Base-by-base conservation (phyloP, 2,113 vertebrate genomes). In the Rhabdomys dilectus region DNA sequence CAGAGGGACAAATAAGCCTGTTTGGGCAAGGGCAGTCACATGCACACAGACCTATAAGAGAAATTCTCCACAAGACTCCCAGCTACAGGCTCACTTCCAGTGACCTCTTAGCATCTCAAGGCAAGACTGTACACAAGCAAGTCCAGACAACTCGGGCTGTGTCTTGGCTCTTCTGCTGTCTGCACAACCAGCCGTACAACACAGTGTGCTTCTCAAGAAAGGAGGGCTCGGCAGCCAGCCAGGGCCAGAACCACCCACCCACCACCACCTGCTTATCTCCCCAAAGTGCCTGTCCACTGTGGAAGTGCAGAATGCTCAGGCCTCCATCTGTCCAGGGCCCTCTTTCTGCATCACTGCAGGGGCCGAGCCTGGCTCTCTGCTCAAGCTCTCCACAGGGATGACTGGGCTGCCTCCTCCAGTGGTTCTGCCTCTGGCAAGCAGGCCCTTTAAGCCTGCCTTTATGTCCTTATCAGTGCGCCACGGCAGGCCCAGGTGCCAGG, bases 381-480 rank as follows among this genome's bases (percentile, higher is more conserved):
- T 91, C 62, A 1, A 31, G 36, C 58, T 45, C 73, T 94, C 87
- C 6, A 0, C 10, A 0, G 88, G 91, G 56, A 66, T 1, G 26
- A 34, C 31, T 12, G 92, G 60, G 60, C 86, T 75, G 13, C 53
- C 89, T 93, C 92, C 95, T 97, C 90, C 4, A 87, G 93, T 36
- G 62, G 94, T 78, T 94, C 95, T 39, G 96, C 96, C 96, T 96
- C 97, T 98, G 97, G 98, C 96, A 98, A 96, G 87, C 95, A 92
- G 93, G 89, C 80, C 96, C 96, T 97, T 88, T 96, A 97, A 97
- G 96, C 96, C 89, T 29, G 96, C 92, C 96, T 97, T 97, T 97
- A 94, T 94, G 94, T 91, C 93, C 93, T 98, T 98, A 98, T 98
- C 96, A 96, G 64, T 36, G 88, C 89, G 73, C 76, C 70, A 42